Evolutionary conservation across 2,797 vertebrate species (phyloP).

Genomic region (Halcyon chelicuti): DNA sequence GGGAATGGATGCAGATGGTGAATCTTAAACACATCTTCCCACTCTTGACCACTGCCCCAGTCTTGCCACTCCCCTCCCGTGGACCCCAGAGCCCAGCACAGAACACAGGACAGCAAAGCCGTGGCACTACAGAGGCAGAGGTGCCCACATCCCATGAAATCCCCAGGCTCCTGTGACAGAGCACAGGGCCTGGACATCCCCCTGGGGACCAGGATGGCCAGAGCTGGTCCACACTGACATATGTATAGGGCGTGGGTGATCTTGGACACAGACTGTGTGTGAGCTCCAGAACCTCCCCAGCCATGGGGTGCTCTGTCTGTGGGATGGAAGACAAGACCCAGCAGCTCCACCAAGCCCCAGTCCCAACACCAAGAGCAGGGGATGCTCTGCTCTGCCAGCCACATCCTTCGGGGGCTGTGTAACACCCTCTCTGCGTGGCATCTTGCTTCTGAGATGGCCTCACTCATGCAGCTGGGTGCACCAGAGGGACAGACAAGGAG

Average conservation of each 20-base stretch:
- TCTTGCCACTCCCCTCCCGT: neutral
- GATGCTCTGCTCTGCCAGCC: neutral
- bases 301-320: neutral
- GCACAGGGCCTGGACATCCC: too few relatives aligned
- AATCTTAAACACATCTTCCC: neutral
- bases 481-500: neutral
- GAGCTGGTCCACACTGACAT: neutral
- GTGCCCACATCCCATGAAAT: neutral
- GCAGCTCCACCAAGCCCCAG: neutral
- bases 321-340: neutral
- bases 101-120: neutral
- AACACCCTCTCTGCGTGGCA: neutral
- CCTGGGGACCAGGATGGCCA: neutral
- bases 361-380: neutral
- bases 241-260: neutral
- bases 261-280: neutral
- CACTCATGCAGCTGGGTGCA: neutral
- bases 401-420: neutral
- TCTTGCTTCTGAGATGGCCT: neutral
- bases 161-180: accelerated
- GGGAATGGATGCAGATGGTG: neutral
- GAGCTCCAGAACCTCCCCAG: neutral
- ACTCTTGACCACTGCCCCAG: neutral
- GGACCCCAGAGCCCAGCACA: neutral
- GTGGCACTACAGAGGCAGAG: accelerated